Evolutionary conservation across 2,888 invertebrate genomes (phyloP), one percentile per base, ranked within the genome.

Genomic region (Ephialtes manifestator): DNA sequence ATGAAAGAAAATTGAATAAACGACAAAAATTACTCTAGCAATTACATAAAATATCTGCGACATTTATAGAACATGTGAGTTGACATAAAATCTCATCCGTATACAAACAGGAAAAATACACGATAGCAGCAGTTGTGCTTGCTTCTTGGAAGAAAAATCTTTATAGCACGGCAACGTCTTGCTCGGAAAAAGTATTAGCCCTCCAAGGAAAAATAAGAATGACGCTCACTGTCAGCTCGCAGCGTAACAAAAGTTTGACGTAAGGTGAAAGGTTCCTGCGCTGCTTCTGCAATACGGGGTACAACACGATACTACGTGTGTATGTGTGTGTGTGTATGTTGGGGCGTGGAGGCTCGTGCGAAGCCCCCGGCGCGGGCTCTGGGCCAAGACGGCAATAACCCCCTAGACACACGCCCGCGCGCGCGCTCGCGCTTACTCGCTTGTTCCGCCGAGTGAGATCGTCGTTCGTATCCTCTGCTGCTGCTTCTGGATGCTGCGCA

Each of bases 321-420:
- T 68, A 53, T 51, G 65, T 74, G 68, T 68, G 60, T 51, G 65
- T 51, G n/a, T 68, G 63, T 76, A 67, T 83, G 79, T 67, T 24
- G 83, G 84, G 85, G 85, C 85, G 85, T 83, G 85, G 85, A 85
- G 79, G 85, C 85, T 83, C 81, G 75, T 83, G 79, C 85, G 67
- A 85, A 85, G 72, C 79, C 67, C 82, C 75, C 75, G 82, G 71
- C 75, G 24, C 71, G 85, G 85, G 83, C 82, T 85, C 79, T 85
- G 80, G 83, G 85, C 85, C 85, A 85, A 85, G 85, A 85, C 83
- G 85, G 85, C 85, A 85, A 85, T 85, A 85, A 83, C 85, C 85
- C 63, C 79, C 83, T 55, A 76, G 80, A 80, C 65, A 75, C 53
- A 48, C 81, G 74, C 81, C 74, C 74, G 77, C 81, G 60, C 83